A percentile compares a stretch with the other conserved stretches of the same genome.
Conservation (phyloP, 2,797 vertebrate genomes). For the Darevskia nairensis region DNA sequence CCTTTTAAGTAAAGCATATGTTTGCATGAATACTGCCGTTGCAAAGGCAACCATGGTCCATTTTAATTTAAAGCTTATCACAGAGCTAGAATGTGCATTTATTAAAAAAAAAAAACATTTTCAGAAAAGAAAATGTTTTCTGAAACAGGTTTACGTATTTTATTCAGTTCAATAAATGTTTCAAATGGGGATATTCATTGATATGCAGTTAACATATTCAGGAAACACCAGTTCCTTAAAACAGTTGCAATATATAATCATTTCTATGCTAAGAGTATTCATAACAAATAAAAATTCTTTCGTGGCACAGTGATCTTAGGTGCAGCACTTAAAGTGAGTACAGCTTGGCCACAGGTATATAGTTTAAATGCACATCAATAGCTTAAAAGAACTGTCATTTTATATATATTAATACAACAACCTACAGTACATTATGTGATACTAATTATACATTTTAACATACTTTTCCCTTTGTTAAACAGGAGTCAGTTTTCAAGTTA, state of each 20-base stretch:
- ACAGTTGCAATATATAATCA: conserved; percentile 42
- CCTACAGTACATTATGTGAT: neutral
- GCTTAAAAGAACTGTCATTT: conserved; percentile 25
- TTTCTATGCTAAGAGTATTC: conserved; percentile 34
- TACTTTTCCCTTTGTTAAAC: conserved; percentile 48
- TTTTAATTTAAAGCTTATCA: conserved; percentile 5
- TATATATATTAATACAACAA: conserved; percentile 28
- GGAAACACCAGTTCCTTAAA: conserved; percentile 46
- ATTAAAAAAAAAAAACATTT: conserved; percentile 36
- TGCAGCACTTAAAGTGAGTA: conserved; percentile 31
- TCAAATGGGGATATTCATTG: conserved; percentile 38
- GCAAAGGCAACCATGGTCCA: neutral
- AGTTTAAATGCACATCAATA: conserved; percentile 24
- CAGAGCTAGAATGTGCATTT: conserved; percentile 39
- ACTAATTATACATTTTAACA: conserved; percentile 39
- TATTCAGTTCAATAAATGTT: conserved; percentile 40
- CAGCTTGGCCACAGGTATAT: neutral
- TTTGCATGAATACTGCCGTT: too few species aligned
- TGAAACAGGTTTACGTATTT: conserved; percentile 42
- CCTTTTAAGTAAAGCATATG: too few species aligned
- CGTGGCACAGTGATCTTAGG: conserved; percentile 38
- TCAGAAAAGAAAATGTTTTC: conserved; percentile 45
- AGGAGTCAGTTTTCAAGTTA: conserved; percentile 48
- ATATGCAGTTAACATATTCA: conserved; percentile 15
- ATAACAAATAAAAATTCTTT: conserved; percentile 25